phyloP scores from a whole-genome alignment of 2,888 invertebrate species.

The Portevinia maculata region DNA sequence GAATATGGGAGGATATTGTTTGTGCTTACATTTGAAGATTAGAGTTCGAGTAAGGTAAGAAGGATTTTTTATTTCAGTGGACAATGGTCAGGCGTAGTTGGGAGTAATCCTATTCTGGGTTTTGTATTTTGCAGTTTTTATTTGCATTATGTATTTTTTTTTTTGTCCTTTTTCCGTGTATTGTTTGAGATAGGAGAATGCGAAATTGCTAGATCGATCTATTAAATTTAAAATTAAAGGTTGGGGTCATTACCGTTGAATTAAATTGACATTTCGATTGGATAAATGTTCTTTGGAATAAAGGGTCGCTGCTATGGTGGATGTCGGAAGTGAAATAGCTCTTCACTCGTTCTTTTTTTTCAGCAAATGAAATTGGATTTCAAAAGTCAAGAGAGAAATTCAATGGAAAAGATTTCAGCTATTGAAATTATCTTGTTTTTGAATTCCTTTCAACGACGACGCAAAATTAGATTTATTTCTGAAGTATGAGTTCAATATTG shows the following conservation, averaged over 20 bases:
- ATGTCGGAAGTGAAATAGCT: not conserved
- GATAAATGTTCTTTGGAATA: slow-evolving; percentile 10
- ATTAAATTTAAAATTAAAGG: slow-evolving; percentile 69
- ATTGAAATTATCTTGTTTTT: slow-evolving; percentile 13
- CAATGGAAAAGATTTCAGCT: slow-evolving; percentile 3
- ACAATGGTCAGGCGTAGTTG: slow-evolving; percentile 51
- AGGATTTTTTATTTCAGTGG: slow-evolving; percentile 37
- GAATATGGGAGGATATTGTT: slow-evolving; percentile 34
- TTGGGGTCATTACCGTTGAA: slow-evolving; percentile 67
- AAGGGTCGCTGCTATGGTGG: not conserved
- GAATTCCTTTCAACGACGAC: not conserved
- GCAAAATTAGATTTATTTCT: slow-evolving; percentile 22
- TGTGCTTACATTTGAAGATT: slow-evolving; percentile 66
- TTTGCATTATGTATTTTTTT: slow-evolving; percentile 34
- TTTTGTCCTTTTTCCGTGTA: slow-evolving; percentile 27
- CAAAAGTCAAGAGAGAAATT: not conserved
- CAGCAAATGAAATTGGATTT: slow-evolving; percentile 4
- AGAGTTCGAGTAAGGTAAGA: slow-evolving; percentile 44
- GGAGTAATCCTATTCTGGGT: slow-evolving; percentile 29
- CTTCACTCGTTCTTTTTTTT: slow-evolving; percentile 5
- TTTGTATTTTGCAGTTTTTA: slow-evolving; percentile 20
- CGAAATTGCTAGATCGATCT: slow-evolving; percentile 56
- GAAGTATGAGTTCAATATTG: not conserved
- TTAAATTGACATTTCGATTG: slow-evolving; percentile 67
- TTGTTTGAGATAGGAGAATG: not conserved